Conservation (phyloP, 2,888 invertebrate species). For the Cacoxenus indagator region DNA sequence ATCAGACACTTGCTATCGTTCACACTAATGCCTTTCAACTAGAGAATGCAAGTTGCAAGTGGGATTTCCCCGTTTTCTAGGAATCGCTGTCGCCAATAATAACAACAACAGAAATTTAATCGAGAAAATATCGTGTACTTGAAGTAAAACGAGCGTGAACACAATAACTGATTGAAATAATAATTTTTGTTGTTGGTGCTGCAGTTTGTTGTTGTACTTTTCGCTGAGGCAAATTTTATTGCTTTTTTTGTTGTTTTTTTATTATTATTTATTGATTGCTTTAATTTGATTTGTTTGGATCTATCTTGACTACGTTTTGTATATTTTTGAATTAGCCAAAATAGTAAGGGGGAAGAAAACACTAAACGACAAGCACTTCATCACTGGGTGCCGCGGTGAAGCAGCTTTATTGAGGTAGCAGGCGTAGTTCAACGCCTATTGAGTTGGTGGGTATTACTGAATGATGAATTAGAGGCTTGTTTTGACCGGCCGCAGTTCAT, state of each 20-base stretch:
- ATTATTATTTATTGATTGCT: background rate
- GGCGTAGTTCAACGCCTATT: too few relatives aligned
- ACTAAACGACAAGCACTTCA: too few relatives aligned
- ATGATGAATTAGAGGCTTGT: too few relatives aligned
- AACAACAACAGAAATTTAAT: background rate
- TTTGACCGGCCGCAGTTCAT: too few relatives aligned
- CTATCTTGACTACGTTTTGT: background rate
- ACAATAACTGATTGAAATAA: background rate
- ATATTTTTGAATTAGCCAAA: background rate
- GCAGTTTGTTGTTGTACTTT: constrained; percentile 7
- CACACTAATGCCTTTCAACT: background rate
- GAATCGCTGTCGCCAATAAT: background rate
- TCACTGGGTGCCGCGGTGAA: too few relatives aligned
- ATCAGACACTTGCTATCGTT: background rate
- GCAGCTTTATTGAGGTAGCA: too few relatives aligned
- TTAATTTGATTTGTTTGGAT: background rate
- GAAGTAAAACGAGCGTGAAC: background rate
- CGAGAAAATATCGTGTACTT: constrained; percentile 4
- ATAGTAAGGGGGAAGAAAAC: too few relatives aligned
- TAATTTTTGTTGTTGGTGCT: background rate
- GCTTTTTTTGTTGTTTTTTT: background rate
- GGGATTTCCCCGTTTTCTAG: constrained; percentile 17
- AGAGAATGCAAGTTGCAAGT: background rate
- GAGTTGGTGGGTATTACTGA: too few relatives aligned
- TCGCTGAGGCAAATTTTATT: background rate